phyloP scores from a whole-genome alignment of 2,113 vertebrate species.

The Amazona guildingii region DNA sequence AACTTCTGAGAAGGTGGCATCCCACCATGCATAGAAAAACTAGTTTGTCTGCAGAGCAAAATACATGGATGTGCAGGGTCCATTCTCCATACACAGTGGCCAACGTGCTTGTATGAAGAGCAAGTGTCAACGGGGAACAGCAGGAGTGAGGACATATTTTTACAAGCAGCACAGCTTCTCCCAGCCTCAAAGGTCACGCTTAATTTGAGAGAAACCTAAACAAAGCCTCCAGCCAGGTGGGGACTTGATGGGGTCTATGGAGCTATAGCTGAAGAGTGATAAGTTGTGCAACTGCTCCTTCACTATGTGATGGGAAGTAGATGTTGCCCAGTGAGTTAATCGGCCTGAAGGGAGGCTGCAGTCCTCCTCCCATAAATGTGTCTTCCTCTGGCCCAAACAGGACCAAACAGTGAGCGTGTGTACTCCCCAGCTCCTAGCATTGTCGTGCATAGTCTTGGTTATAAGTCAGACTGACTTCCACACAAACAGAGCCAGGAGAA shows the following conservation, averaged over 20 bases:
- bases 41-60: not conserved
- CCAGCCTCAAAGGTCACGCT: not conserved
- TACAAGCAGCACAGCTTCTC: not conserved
- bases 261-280: not conserved
- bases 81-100: not conserved
- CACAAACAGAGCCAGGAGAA: not conserved
- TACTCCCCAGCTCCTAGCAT: not conserved
- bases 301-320: not conserved
- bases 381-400: not conserved
- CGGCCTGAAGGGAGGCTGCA: not conserved
- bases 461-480: not conserved
- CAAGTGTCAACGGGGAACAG: not conserved
- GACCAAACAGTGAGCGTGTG: not conserved
- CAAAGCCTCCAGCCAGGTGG: not conserved
- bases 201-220: not conserved
- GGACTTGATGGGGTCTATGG: not conserved
- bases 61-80: not conserved
- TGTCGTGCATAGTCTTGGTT: not conserved
- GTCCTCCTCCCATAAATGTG: not conserved
- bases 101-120: not conserved
- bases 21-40: not conserved
- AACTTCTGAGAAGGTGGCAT: conserved; percentile 20
- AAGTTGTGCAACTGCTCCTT: not conserved
- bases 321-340: not conserved
- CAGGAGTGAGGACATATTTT: not conserved